These are phyloP conservation scores for Silurus aristotelis DNA, from an alignment of 2,797 vertebrate genomes.

Conservation along the genomic window DNA sequence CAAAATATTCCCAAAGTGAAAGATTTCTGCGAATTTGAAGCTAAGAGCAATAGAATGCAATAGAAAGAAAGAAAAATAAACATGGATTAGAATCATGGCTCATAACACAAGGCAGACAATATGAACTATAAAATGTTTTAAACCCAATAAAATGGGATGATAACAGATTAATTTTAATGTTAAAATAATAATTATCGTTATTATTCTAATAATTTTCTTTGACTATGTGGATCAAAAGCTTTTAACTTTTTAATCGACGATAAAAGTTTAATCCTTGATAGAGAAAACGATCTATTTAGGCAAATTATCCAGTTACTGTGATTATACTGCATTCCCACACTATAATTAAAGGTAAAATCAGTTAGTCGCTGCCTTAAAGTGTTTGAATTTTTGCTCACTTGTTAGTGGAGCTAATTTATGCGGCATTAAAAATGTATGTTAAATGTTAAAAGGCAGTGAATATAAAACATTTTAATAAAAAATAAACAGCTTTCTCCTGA, in stretches of 20 bases:
- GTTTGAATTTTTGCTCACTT: neutral
- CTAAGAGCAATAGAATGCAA: neutral
- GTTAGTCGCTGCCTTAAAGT: neutral
- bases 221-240: neutral
- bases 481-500: neutral
- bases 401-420: neutral
- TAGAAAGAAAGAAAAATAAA: neutral
- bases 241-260: neutral
- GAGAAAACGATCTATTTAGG: slow-evolving; percentile 1
- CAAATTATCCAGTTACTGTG: slow-evolving; percentile 12
- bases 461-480: neutral
- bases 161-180: neutral
- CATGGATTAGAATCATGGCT: neutral
- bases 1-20: neutral
- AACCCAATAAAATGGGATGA: too few species aligned
- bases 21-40: neutral
- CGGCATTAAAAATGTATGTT: neutral
- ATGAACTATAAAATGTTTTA: too few species aligned
- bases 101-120: neutral
- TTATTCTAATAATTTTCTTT: neutral
- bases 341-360: neutral
- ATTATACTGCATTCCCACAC: slow-evolving; percentile 1
- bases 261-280: neutral
- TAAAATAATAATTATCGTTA: neutral
- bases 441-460: neutral